These are phyloP conservation scores for Venusia cambrica DNA, from an alignment of 2,888 invertebrate species.

Conservation along the genomic window DNA sequence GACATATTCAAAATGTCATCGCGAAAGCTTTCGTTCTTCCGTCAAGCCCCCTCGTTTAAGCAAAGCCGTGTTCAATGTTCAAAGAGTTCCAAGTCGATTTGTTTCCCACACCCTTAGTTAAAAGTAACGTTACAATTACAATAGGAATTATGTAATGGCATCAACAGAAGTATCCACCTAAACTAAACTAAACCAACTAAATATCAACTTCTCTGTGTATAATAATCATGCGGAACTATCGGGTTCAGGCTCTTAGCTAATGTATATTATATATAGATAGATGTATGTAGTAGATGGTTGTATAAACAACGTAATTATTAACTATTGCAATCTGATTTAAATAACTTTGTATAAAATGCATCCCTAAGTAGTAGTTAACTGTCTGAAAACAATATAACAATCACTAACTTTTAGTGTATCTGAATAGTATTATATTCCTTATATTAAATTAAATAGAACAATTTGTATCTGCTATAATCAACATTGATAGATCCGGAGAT, in stretches of 20 bases:
- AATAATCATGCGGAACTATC: conserved; percentile 54
- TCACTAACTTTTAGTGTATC: conserved; percentile 71
- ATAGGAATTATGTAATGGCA: conserved; percentile 52
- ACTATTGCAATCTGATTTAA: conserved; percentile 56
- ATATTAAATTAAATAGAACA: conserved; percentile 31
- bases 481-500: conserved; percentile 11
- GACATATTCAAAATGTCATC: conserved; percentile 51
- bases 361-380: conserved; percentile 49
- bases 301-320: conserved; percentile 60
- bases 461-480: conserved; percentile 60
- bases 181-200: conserved; percentile 74
- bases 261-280: no score
- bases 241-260: conserved; percentile 53
- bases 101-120: conserved; percentile 61
- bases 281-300: no score
- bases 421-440: conserved; percentile 49
- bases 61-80: conserved; percentile 52
- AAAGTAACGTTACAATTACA: no score
- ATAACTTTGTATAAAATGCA: conserved; percentile 52
- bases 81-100: conserved; percentile 48
- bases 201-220: conserved; percentile 60
- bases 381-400: conserved; percentile 74
- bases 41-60: conserved; percentile 67
- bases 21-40: conserved; percentile 54
- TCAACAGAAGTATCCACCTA: conserved; percentile 75